Base-by-base conservation (phyloP, 2,113 vertebrate genomes). In the Channa argus region DNA sequence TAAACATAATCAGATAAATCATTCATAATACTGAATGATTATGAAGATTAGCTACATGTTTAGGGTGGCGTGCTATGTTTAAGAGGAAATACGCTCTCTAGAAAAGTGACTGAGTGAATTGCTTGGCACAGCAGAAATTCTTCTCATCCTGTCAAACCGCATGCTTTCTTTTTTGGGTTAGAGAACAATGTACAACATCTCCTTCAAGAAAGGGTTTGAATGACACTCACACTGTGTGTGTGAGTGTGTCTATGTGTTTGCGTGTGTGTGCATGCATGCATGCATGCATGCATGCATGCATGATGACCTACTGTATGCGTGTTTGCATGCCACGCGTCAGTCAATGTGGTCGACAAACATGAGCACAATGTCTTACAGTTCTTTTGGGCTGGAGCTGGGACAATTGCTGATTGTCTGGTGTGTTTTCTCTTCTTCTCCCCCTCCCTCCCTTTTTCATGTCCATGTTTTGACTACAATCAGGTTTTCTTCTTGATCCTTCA, bases 401-500 rank as follows among this genome's bases (percentile, higher is more conserved):
- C 96, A 94, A 93, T 96, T 97, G 96, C 97, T 99, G 96, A 98
- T 98, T 95, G 96, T 99, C 94, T 97, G 97, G 97, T 98, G 83
- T 99, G 93, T 99, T 97, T 97, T 98, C 95, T 91, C 89, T 92
- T 90, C 88, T 86, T 89, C 86, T 86, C 49, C 69, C 62, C 49
- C 54, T 56, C 63, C 95, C 94, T 94, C 95, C 88, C 94, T 96
- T 96, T 96, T 96, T 97, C 95, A 95, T 97, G 96, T 98, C 97
- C 96, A 95, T 96, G 95, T 97, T 97, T 92, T 99, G 97, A 99
- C 98, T 96, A 98, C 98, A 99, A 98, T 99, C 98, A 99, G 98
- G 98, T 98, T 99, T 99, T 99, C 98, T 99, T 99, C 97, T 98
- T 99, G 98, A 98, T 99, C 97, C 97, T 99, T 99, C 98, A 99